Evolutionary conservation across 2,113 vertebrate species (phyloP).

Genomic region (Oncorhynchus nerka): DNA sequence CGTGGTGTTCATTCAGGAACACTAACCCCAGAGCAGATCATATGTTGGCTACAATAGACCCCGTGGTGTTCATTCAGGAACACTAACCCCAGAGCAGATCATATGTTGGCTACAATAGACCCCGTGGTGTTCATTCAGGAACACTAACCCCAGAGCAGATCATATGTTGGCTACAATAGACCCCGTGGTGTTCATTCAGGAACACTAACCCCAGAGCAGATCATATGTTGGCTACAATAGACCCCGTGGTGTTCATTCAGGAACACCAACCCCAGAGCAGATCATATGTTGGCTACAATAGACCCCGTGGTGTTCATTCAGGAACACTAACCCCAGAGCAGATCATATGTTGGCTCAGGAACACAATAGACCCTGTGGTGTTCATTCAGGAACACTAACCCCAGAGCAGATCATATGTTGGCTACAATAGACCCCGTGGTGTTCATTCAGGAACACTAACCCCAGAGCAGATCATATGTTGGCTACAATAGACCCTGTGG

Average conservation of each 20-base stretch:
- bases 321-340: conserved; percentile 4
- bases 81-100: conserved; percentile 1
- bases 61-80: background rate
- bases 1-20: background rate
- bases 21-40: conserved; percentile 6
- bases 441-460: background rate
- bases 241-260: background rate
- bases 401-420: background rate
- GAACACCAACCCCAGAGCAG: conserved; percentile 5
- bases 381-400: conserved; percentile 1
- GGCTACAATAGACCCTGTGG: too few relatives aligned
- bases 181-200: background rate
- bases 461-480: conserved; percentile 4
- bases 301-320: background rate
- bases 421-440: too few relatives aligned
- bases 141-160: conserved; percentile 3
- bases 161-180: too few relatives aligned
- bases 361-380: too few relatives aligned
- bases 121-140: background rate
- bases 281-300: too few relatives aligned
- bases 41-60: too few relatives aligned
- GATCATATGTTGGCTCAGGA: too few relatives aligned
- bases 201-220: conserved; percentile 2
- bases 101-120: too few relatives aligned
- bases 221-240: too few relatives aligned